phyloP scores from a whole-genome alignment of 2,113 vertebrate species.

The Dromiciops gliroides region DNA sequence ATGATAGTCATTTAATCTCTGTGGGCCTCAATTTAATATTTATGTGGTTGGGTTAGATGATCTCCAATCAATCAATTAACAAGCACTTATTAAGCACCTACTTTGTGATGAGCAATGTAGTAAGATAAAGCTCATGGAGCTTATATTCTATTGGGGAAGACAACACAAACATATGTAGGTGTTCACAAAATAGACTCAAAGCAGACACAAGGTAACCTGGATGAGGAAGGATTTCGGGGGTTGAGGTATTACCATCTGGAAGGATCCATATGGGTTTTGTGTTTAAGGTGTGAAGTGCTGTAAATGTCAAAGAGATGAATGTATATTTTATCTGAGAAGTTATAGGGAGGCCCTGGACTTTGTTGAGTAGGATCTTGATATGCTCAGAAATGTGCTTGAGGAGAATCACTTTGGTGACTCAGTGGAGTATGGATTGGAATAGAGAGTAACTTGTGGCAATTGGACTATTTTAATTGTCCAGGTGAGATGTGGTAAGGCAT shows the following conservation, averaged over 20 bases:
- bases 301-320: background rate
- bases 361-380: background rate
- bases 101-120: background rate
- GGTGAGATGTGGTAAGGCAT: background rate
- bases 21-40: background rate
- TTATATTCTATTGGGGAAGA: background rate
- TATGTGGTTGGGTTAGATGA: background rate
- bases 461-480: background rate
- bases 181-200: background rate
- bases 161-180: background rate
- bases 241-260: background rate
- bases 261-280: background rate
- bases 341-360: background rate
- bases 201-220: background rate
- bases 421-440: background rate
- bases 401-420: background rate
- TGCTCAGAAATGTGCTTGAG: background rate
- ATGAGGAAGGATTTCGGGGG: background rate
- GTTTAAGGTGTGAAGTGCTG: background rate
- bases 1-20: background rate
- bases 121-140: background rate
- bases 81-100: background rate
- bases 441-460: background rate
- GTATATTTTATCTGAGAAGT: background rate
- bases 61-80: background rate